These are phyloP conservation scores for Polia nebulosa DNA, from an alignment of 2,888 invertebrate genomes.

Conservation along the genomic window DNA sequence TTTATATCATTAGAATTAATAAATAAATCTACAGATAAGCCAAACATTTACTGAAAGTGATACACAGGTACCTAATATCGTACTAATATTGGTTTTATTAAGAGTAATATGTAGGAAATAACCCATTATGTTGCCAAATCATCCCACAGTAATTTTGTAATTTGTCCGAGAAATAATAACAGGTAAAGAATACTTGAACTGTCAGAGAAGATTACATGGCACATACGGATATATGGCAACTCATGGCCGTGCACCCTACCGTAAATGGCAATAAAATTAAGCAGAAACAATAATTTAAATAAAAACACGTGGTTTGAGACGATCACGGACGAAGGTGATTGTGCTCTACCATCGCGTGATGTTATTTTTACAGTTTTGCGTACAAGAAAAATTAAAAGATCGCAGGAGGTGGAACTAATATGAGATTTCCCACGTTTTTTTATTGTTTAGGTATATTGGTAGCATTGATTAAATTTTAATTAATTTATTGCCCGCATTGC, in stretches of 20 bases:
- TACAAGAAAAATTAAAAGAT: constrained; percentile 38
- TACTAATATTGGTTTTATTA: constrained; percentile 15
- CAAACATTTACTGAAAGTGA: background rate
- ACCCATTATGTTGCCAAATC: constrained; percentile 35
- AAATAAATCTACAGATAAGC: constrained; percentile 9
- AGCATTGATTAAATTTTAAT: constrained; percentile 24
- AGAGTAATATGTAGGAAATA: constrained; percentile 33
- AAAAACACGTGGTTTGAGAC: constrained; percentile 41
- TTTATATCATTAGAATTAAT: constrained; percentile 5
- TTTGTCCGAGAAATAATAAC: constrained; percentile 38
- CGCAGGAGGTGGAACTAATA: constrained; percentile 58
- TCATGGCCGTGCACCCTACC: constrained; percentile 23
- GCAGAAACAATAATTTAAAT: constrained; percentile 47
- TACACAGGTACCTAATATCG: constrained; percentile 11
- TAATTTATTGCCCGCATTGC: constrained; percentile 11
- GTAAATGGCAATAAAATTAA: constrained; percentile 49
- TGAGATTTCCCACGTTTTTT: constrained; percentile 62
- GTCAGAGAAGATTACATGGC: constrained; percentile 33
- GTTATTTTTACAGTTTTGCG: constrained; percentile 60
- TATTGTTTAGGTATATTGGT: constrained; percentile 41
- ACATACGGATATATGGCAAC: background rate
- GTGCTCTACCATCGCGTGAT: constrained; percentile 61
- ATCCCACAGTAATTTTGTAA: constrained; percentile 37
- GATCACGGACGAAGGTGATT: constrained; percentile 50
- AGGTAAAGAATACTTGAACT: constrained; percentile 32